Evolutionary conservation across 2,797 vertebrate genomes (phyloP).

Genomic region (Selene dorsalis): DNA sequence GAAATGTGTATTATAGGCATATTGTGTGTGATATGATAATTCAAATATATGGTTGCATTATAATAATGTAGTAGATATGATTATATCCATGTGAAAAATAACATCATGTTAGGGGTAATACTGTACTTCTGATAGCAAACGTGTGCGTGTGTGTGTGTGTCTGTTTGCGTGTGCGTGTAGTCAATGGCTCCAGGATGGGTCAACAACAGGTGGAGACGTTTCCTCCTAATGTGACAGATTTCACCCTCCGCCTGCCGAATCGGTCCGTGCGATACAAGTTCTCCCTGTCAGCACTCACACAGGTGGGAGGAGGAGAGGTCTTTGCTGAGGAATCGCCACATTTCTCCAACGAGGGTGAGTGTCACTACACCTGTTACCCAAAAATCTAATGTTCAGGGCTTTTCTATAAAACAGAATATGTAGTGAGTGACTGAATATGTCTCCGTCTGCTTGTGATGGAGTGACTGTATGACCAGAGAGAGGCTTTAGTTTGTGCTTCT

Average conservation of each 20-base stretch:
- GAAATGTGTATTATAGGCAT: too few relatives aligned
- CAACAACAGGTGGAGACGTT: constrained; percentile 85
- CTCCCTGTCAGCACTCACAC: constrained; percentile 89
- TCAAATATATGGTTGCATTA: too few relatives aligned
- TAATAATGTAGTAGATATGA: too few relatives aligned
- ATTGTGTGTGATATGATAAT: too few relatives aligned
- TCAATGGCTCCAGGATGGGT: constrained; percentile 89
- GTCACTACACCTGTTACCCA: not conserved
- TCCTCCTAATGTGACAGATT: constrained; percentile 89
- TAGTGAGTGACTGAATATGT: too few relatives aligned
- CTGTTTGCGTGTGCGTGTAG: constrained; percentile 75
- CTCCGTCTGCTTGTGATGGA: too few relatives aligned
- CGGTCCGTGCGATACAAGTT: constrained; percentile 91
- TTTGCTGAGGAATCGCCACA: constrained; percentile 87
- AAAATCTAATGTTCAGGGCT: not conserved
- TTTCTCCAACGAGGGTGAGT: constrained; percentile 92
- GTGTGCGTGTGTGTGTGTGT: constrained; percentile 5
- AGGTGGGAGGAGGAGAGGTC: constrained; percentile 89
- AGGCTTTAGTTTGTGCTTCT: too few relatives aligned
- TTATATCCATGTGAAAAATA: too few relatives aligned
- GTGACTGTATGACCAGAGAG: too few relatives aligned
- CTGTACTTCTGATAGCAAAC: not conserved
- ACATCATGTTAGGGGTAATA: too few relatives aligned
- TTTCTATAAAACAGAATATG: not conserved
- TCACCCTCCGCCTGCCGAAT: constrained; percentile 86